These are phyloP conservation scores for Buphagus erythrorhynchus DNA, from an alignment of 2,797 vertebrate species.

Conservation along the genomic window DNA sequence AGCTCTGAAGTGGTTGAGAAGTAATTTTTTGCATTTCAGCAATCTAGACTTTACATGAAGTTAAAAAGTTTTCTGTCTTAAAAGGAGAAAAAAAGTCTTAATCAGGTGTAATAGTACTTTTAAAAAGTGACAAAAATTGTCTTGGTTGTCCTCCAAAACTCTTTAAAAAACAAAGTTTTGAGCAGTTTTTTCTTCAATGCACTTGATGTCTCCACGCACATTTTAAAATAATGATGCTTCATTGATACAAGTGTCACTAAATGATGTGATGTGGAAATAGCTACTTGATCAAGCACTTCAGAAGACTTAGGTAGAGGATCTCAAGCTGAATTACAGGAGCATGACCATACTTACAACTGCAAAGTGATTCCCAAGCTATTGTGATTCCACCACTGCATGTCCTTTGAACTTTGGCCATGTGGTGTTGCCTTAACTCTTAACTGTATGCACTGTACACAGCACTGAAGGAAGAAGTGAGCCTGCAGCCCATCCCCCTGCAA, in stretches of 20 bases:
- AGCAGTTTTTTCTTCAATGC: background rate
- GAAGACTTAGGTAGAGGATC: background rate
- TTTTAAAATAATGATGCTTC: background rate
- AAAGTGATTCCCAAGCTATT: background rate
- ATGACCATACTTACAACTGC: too few species aligned
- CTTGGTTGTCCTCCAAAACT: background rate
- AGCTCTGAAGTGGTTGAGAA: background rate
- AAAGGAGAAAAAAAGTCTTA: background rate
- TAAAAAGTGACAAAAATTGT: background rate
- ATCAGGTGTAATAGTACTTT: background rate
- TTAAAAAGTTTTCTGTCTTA: background rate
- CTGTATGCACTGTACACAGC: background rate
- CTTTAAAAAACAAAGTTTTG: background rate
- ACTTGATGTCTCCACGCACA: accelerated
- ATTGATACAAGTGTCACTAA: background rate
- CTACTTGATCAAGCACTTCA: background rate
- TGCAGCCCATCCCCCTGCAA: background rate
- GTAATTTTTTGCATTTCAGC: background rate
- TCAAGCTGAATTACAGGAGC: background rate
- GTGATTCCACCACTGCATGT: background rate
- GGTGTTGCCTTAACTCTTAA: background rate
- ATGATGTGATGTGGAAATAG: background rate
- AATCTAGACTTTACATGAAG: background rate
- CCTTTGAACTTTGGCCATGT: background rate
- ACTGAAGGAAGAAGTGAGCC: background rate